Conservation (phyloP, 2,113 vertebrate genomes). For the Myocastor coypus region DNA sequence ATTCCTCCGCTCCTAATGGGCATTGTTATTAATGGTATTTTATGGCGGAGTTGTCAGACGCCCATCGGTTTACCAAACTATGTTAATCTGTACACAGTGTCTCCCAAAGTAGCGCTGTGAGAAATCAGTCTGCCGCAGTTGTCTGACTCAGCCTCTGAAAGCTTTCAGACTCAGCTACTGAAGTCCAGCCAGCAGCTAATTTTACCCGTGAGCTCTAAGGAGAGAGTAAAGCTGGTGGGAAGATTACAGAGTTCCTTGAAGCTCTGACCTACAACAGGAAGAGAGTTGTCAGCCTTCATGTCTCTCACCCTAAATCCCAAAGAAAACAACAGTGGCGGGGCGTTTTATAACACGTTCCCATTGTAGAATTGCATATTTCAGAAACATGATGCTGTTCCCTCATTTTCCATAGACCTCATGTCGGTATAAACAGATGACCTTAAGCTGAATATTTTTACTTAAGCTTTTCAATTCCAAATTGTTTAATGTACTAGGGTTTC, state of each 20-base stretch:
- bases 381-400: constrained; percentile 85
- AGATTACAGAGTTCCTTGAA: constrained; percentile 95
- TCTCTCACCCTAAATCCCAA: constrained; percentile 91
- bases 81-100: constrained; percentile 78
- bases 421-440: constrained; percentile 84
- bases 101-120: constrained; percentile 88
- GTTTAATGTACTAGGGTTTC: constrained; percentile 72
- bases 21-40: constrained; percentile 65
- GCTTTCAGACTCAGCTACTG: constrained; percentile 87
- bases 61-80: constrained; percentile 73
- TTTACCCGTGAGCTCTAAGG: constrained; percentile 92
- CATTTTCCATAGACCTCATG: constrained; percentile 79
- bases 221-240: constrained; percentile 95
- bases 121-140: constrained; percentile 85
- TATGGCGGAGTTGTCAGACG: constrained; percentile 59
- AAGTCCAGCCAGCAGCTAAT: constrained; percentile 93
- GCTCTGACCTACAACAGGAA: constrained; percentile 96
- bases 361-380: constrained; percentile 89
- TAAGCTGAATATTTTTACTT: constrained; percentile 82
- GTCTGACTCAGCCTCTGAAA: constrained; percentile 86
- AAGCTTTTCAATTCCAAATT: constrained; percentile 76
- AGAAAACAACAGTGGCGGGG: constrained; percentile 94
- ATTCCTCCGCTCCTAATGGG: constrained; percentile 68
- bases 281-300: constrained; percentile 91
- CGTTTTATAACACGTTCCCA: constrained; percentile 94